These are phyloP conservation scores for Parnassius smintheus DNA, from an alignment of 2,888 invertebrate genomes.

Conservation along the genomic window DNA sequence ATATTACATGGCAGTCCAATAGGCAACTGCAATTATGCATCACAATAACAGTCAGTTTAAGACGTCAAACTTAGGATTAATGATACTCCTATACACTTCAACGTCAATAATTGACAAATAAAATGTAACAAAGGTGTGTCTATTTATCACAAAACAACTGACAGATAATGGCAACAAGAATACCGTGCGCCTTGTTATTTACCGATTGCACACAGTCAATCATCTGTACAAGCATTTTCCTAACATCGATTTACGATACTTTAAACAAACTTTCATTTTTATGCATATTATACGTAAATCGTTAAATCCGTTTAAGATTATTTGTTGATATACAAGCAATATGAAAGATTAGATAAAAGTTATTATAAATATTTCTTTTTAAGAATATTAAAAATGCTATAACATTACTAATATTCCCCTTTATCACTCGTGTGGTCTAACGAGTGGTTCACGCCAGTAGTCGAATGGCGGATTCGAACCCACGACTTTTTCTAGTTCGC, in stretches of 20 bases:
- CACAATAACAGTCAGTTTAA: conserved; percentile 22
- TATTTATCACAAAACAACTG: conserved; percentile 27
- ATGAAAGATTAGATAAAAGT: background rate
- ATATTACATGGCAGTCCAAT: conserved; percentile 9
- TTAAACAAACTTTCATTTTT: conserved; percentile 24
- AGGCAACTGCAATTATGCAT: conserved; percentile 18
- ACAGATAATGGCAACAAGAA: conserved; percentile 26
- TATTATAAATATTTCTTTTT: too few species aligned
- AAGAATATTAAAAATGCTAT: too few species aligned
- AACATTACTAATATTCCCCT: too few species aligned
- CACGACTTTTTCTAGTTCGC: too few species aligned
- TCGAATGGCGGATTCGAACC: too few species aligned
- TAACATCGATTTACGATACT: conserved; percentile 15
- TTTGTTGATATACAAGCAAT: background rate
- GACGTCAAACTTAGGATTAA: conserved; percentile 21
- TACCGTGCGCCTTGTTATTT: conserved; percentile 25
- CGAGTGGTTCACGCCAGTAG: too few species aligned
- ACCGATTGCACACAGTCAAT: conserved; percentile 27
- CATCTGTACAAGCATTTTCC: conserved; percentile 17
- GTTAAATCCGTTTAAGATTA: background rate
- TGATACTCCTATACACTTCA: conserved; percentile 22
- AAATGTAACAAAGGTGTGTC: conserved; percentile 27
- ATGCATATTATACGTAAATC: background rate
- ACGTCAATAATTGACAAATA: conserved; percentile 27
- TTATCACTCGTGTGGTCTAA: too few species aligned